Evolutionary conservation across 1,140 invertebrate genomes (phyloP), one percentile per base, ranked within the genome.

Genomic region (Eupeodes corollae): DNA sequence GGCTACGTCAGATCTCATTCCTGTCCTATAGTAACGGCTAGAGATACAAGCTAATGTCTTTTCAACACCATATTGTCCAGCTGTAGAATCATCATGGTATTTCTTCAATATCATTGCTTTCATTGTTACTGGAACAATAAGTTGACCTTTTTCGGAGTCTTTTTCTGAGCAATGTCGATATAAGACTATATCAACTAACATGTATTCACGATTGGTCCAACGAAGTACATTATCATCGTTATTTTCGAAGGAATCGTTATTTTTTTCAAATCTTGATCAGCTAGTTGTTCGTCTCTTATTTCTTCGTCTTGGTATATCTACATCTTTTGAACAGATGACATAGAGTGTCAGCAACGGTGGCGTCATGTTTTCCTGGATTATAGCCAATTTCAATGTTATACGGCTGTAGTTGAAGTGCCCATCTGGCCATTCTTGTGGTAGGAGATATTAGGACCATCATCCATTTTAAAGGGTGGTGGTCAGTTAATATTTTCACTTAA

Each of bases 391-490:
- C 45, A 8, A 67, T 18, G 44, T 72, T 52, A 49, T 67, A 73
- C 2, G 55, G 50, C 55, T 75, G 72, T 2, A 77, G 45, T 16
- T 49, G 45, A 12, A 74, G 42, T 1, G 67, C 59, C 74, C 74
- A 78, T 30, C 71, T 48, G 0, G 70, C 69, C 6, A 73, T 37
- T 6, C 62, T 44, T 6, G 66, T 66, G 0, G 50, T 63, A 0
- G 72, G 65, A 2, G 54, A 63, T 53, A 70, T 74, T 0, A 72
- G 50, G 1, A 53, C 54, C 35, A 67, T 57, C 0, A 79, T 51
- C 70, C 72, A 78, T 42, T 54, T 58, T 5, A 78, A 50, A 0
- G 71, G 56, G 52, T 70, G 70, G 47, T 78, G 75, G 49, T 78
- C 73, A 1, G 70, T 73, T 33, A 62, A 42, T 2, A 75, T 57